Evolutionary conservation across 2,113 vertebrate species (phyloP).

Genomic region (Dicrurus megarhynchus): DNA sequence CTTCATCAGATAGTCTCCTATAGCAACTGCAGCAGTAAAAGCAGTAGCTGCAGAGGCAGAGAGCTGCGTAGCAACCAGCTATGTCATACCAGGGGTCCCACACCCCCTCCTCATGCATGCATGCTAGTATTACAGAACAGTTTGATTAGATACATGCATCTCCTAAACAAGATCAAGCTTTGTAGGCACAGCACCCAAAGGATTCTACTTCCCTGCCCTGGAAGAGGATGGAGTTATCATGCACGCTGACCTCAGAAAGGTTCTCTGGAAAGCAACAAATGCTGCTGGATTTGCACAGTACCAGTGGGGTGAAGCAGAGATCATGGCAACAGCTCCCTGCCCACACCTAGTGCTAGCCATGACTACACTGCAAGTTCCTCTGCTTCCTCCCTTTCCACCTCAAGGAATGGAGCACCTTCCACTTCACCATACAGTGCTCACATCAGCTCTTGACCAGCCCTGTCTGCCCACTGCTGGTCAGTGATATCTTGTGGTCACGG

Average conservation of each 20-base stretch:
- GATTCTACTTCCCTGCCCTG: not conserved
- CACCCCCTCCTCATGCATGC: not conserved
- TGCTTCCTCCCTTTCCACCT: not conserved
- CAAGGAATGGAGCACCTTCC: not conserved
- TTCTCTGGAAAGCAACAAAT: not conserved
- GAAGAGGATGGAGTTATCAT: not conserved
- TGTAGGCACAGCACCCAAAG: not conserved
- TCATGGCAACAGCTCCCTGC: not conserved
- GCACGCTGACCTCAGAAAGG: not conserved
- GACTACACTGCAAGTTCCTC: not conserved
- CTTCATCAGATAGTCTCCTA: conserved; percentile 52
- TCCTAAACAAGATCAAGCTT: not conserved
- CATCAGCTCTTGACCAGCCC: not conserved
- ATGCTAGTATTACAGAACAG: not conserved
- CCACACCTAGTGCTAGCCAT: not conserved
- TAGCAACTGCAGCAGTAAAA: conserved; percentile 48
- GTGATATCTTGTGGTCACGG: not conserved
- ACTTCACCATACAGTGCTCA: not conserved
- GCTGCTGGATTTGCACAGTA: not conserved
- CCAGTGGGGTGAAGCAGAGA: not conserved
- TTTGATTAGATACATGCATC: not conserved
- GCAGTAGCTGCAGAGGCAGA: conserved; percentile 12
- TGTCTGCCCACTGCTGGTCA: not conserved
- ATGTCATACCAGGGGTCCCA: not conserved
- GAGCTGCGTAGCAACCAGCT: conserved; percentile 23